Conservation (phyloP, 2,113 vertebrate genomes). For the Labrus mixtus region DNA sequence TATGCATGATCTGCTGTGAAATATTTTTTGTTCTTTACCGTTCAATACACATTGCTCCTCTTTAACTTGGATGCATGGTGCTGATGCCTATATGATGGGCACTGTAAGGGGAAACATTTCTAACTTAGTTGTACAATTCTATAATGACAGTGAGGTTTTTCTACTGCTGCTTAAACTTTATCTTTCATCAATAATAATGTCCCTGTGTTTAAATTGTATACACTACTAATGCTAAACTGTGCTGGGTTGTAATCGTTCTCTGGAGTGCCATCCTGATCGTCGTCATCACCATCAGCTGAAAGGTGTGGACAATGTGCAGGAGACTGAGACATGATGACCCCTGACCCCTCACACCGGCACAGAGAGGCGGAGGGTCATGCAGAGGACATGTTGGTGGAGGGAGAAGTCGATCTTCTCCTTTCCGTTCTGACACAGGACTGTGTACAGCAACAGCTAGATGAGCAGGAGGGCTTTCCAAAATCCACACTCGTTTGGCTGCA, state of each 20-base stretch:
- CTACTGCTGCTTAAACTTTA: neutral
- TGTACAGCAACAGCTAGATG: conserved; percentile 76
- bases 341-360: conserved; percentile 65
- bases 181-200: neutral
- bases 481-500: conserved; percentile 74
- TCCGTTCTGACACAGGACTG: conserved; percentile 62
- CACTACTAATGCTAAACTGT: conserved; percentile 1
- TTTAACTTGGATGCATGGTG: too few relatives aligned
- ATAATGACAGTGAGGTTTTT: too few relatives aligned
- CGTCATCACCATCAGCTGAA: conserved; percentile 15
- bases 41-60: too few relatives aligned
- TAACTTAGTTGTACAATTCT: too few relatives aligned
- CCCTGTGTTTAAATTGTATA: neutral
- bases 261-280: neutral
- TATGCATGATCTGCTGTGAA: too few relatives aligned
- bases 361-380: conserved; percentile 59
- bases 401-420: conserved; percentile 75
- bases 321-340: conserved; percentile 29
- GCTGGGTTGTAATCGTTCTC: neutral
- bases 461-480: conserved; percentile 76
- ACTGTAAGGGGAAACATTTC: too few relatives aligned
- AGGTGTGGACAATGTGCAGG: conserved; percentile 47
- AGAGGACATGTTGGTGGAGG: conserved; percentile 69
- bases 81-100: too few relatives aligned
- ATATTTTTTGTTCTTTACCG: too few relatives aligned